A percentile compares a stretch with the other conserved stretches of the same genome.
These are phyloP conservation scores for Eptatretus burgeri DNA, from an alignment of 2,113 vertebrate species.

Conservation along the genomic window DNA sequence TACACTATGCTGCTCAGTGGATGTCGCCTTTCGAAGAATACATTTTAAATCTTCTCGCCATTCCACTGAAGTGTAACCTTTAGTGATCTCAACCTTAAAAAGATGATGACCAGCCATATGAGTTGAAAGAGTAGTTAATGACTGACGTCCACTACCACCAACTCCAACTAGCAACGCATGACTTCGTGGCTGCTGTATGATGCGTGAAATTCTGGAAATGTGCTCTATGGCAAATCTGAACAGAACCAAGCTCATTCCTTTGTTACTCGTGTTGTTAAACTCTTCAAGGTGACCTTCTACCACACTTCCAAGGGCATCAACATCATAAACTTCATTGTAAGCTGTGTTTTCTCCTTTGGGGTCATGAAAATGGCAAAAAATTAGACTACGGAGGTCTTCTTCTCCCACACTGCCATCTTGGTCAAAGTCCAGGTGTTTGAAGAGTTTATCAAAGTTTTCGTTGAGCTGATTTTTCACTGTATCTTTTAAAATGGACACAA, in stretches of 20 bases:
- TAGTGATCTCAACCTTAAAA: conserved; percentile 53
- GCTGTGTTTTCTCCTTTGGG: conserved; percentile 34
- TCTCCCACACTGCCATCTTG: conserved; percentile 32
- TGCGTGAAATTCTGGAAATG: conserved; percentile 44
- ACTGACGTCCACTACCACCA: conserved; percentile 54
- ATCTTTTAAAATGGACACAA: conserved; percentile 26
- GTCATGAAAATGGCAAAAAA: conserved; percentile 72
- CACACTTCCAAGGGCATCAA: conserved; percentile 25
- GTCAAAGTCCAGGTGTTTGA: conserved; percentile 31
- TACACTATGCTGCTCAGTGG: conserved; percentile 34
- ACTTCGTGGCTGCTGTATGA: conserved; percentile 50
- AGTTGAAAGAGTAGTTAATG: conserved; percentile 42
- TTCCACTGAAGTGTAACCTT: conserved; percentile 32
- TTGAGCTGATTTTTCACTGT: conserved; percentile 21
- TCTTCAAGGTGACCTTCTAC: conserved; percentile 44
- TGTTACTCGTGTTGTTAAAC: conserved; percentile 46
- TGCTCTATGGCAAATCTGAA: conserved; percentile 65
- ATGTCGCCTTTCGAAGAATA: conserved; percentile 34
- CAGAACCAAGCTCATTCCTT: conserved; percentile 49
- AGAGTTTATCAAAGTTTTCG: conserved; percentile 42
- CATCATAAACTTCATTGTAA: conserved; percentile 31
- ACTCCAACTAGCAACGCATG: conserved; percentile 56
- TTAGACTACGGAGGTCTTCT: conserved; percentile 48
- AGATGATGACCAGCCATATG: conserved; percentile 46
- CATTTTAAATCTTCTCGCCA: conserved; percentile 51